Evolutionary conservation across 2,797 vertebrate genomes (phyloP).

Genomic region (Hirundo rustica): DNA sequence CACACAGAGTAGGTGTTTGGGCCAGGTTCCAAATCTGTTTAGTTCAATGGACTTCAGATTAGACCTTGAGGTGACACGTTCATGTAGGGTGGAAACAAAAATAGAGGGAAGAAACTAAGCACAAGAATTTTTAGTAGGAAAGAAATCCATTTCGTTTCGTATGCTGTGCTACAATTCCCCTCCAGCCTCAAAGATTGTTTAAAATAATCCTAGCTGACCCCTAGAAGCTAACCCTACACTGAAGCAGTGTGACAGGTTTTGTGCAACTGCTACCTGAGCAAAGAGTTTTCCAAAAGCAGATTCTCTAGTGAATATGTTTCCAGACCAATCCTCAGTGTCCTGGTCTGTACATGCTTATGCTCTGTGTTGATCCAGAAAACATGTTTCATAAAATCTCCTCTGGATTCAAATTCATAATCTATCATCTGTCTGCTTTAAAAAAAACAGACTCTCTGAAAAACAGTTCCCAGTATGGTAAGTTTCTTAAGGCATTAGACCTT

Average conservation of each 20-base stretch:
- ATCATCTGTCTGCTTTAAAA: background rate
- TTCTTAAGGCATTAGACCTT: slow-evolving; percentile 23
- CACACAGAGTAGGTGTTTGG: slow-evolving; percentile 51
- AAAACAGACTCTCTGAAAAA: background rate
- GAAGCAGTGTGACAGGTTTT: background rate
- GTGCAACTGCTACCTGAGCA: background rate
- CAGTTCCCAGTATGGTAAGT: slow-evolving; percentile 36
- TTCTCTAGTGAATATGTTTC: background rate
- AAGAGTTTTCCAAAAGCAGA: background rate
- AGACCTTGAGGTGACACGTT: slow-evolving; percentile 27
- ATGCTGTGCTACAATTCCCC: background rate
- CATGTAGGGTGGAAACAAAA: background rate
- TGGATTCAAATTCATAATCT: slow-evolving; percentile 34
- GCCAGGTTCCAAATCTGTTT: slow-evolving; percentile 27
- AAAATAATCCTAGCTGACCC: background rate
- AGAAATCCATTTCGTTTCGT: slow-evolving; percentile 1
- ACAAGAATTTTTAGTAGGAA: slow-evolving; percentile 14
- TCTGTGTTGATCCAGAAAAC: slow-evolving; percentile 14
- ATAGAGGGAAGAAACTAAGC: background rate
- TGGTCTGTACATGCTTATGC: background rate
- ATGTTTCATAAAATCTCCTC: slow-evolving; percentile 17
- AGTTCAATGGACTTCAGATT: slow-evolving; percentile 37
- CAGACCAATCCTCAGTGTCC: background rate
- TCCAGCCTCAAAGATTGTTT: background rate
- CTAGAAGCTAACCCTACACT: background rate